Base-by-base conservation (phyloP, 1,140 invertebrate genomes). In the Manduca sexta region DNA sequence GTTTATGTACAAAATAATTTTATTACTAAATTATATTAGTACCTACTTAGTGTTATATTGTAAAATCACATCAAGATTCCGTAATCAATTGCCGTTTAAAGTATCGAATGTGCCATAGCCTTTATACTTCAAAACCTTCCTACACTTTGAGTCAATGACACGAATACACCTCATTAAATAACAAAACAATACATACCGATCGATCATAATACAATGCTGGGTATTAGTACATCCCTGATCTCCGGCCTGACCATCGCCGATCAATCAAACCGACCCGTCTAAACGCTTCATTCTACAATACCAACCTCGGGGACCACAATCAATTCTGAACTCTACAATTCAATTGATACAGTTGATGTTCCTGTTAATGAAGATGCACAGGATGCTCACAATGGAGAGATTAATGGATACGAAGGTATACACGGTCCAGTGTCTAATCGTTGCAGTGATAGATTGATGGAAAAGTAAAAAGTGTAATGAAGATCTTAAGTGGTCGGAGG, bases 221-320 rank as follows among this genome's bases (percentile, higher is more conserved):
- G 60, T 62, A 64, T 72, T 66, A 66, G 58, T 60, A 50, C 35
- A 54, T 42, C 51, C 57, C 43, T 71, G 74, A 77, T 77, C 73
- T 70, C 63, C 68, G 69, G 77, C 67, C 75, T 58, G 55, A 45
- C 60, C 55, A 58, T 58, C 62, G 69, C 64, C 77, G 68, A 81
- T 81, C 77, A 71, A 81, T 81, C 77, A 81, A 67, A 51, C 40
- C 61, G 70, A 78, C 71, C 73, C 70, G 46, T 51, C 66, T 71
- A 71, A 79, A 77, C 66, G 69, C 72, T 55, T 54, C 60, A 62
- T 64, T 66, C 68, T 73, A 59, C 16, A 74, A 69, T 66, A 61
- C 31, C 54, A 39, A 13, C 30, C 12, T 2, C 15, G 10, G 6
- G 30, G 12, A 14, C 5, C 11, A 1, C 35, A 37, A 35, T 18